These are phyloP conservation scores for Hirtodrosophila duncani DNA, from an alignment of 2,888 invertebrate genomes.

Conservation along the genomic window DNA sequence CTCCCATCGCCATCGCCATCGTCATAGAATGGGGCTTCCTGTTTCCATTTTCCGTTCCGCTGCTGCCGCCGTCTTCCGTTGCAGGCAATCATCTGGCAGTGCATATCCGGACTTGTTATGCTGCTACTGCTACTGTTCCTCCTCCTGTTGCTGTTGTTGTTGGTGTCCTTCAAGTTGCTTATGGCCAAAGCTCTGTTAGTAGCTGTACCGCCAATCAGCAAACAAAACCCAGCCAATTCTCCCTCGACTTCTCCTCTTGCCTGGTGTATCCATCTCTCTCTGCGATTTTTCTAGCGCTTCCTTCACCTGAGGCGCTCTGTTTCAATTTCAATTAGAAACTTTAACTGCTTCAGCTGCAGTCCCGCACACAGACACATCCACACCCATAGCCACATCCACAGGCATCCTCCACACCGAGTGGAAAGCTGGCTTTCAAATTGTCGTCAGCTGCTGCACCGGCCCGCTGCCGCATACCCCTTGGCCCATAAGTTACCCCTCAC, in stretches of 20 bases:
- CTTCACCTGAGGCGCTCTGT: conserved; percentile 41
- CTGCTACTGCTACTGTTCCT: no score
- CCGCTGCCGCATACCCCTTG: background rate
- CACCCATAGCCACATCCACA: conserved; percentile 5
- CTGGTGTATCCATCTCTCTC: background rate
- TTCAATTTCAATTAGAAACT: conserved; percentile 72
- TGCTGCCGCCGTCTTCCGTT: no score
- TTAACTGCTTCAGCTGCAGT: conserved; percentile 44
- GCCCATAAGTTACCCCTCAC: background rate
- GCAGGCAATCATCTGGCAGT: no score
- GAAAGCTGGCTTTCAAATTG: conserved; percentile 43
- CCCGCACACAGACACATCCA: conserved; percentile 8
- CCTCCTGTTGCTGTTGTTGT: no score
- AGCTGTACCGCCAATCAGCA: no score
- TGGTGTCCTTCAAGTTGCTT: no score
- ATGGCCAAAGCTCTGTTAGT: no score
- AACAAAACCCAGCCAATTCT: no score
- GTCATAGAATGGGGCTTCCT: no score
- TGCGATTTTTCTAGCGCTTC: conserved; percentile 39
- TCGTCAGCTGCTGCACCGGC: conserved; percentile 46
- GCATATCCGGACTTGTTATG: no score
- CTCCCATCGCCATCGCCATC: no score
- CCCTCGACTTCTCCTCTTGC: background rate
- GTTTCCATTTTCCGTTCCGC: no score
- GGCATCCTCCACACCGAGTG: background rate